phyloP scores from a whole-genome alignment of 2,797 vertebrate genomes.

The Benthosema pterotum region DNA sequence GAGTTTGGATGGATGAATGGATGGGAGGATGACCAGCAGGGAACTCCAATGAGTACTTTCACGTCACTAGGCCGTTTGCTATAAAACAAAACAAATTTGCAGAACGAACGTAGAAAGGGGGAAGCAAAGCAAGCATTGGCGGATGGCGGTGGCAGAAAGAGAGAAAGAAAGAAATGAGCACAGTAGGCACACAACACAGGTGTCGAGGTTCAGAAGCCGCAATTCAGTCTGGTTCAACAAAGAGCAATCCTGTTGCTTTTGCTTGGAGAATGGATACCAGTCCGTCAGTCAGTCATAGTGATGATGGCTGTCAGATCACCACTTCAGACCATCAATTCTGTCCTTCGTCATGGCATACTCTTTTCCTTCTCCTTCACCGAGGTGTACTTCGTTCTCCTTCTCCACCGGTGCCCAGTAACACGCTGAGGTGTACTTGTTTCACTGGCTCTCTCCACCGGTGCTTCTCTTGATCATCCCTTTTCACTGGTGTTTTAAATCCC shows the following conservation, averaged over 20 bases:
- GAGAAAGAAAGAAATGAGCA: neutral
- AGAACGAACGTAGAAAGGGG: neutral
- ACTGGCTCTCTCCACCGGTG: conserved; percentile 23
- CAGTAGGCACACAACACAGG: neutral
- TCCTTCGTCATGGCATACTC: conserved; percentile 45
- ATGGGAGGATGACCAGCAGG: conserved; percentile 38
- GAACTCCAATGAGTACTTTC: conserved; percentile 62
- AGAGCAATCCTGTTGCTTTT: conserved; percentile 65
- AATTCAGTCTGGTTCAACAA: neutral
- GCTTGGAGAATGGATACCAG: conserved; percentile 54
- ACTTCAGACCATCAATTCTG: conserved; percentile 37
- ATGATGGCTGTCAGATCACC: conserved; percentile 26
- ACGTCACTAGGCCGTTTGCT: conserved; percentile 54
- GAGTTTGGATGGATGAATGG: conserved; percentile 5
- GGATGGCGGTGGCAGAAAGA: neutral
- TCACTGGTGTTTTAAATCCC: conserved; percentile 34
- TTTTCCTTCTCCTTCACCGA: conserved; percentile 21
- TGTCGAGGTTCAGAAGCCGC: conserved; percentile 9
- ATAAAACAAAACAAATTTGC: conserved; percentile 15
- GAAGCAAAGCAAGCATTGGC: neutral
- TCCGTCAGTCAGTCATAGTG: conserved; percentile 35
- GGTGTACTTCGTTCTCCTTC: conserved; percentile 45
- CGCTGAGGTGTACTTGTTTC: conserved; percentile 49
- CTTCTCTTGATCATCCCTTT: conserved; percentile 38
- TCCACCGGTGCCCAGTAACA: neutral